Evolutionary conservation across 2,797 vertebrate genomes (phyloP).

Genomic region (Myiotriccus ornatus): DNA sequence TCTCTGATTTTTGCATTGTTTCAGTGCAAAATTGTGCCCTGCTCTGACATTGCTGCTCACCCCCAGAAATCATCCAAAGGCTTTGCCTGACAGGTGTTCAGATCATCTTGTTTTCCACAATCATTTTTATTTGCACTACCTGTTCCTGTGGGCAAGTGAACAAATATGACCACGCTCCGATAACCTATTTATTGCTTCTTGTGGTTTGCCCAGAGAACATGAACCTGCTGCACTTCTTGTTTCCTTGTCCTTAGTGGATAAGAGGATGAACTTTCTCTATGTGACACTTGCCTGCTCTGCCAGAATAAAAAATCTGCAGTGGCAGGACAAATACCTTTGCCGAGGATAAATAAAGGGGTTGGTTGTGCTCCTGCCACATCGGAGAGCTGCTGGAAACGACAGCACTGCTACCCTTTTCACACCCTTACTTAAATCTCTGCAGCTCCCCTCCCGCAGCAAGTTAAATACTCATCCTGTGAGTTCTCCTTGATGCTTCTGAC

Average conservation of each 20-base stretch:
- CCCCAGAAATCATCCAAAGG: constrained; percentile 19
- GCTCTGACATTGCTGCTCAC: neutral
- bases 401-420: constrained; percentile 16
- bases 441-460: neutral
- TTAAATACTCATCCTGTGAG: neutral
- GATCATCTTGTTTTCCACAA: neutral
- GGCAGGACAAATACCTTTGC: constrained; percentile 36
- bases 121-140: neutral
- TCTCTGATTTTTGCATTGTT: neutral
- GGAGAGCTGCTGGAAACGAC: constrained; percentile 47
- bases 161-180: neutral
- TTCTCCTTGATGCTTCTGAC: neutral
- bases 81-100: constrained; percentile 2
- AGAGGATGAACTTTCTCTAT: constrained; percentile 32
- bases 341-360: constrained; percentile 58
- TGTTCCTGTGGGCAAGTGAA: constrained; percentile 26
- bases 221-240: neutral
- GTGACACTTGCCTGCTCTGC: constrained; percentile 26
- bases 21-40: neutral
- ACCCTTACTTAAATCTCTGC: constrained; percentile 5
- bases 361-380: constrained; percentile 54
- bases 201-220: neutral
- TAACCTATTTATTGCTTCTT: neutral
- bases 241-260: neutral
- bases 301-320: constrained; percentile 42